Base-by-base conservation (phyloP, 2,888 invertebrate genomes). In the Tetropium fuscum region DNA sequence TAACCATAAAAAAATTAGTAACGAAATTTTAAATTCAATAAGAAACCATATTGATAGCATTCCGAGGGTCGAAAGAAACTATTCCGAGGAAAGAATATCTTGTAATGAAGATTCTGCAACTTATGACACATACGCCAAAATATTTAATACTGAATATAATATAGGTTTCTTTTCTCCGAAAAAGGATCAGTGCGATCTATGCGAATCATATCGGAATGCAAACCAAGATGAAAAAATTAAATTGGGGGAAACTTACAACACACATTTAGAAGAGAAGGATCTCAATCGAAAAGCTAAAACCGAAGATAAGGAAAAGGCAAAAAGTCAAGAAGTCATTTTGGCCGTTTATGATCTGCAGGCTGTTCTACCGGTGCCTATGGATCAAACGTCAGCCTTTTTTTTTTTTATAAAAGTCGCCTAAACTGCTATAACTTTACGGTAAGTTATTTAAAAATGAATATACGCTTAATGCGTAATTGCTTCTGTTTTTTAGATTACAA, bases 311-410 rank as follows among this genome's bases (percentile, higher is more conserved):
- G 27, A 3, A 27, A 30, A 25, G 10, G 2, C 36, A 16, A 36
- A 15, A 36, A 36, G n/a, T 15, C 15, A 16, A 15, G 16, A 36
- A 36, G 2, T 36, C n/a, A n/a, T 36, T 15, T 18, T 76, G 13
- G 69, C 71, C 22, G 66, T 66, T 22, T 78, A 66, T 60, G 77
- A 77, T 51, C 60, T 78, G 54, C 74, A 78, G 59, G 75, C 76
- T 25, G 75, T 76, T 1, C 67, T 78, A 34, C 74, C 72, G 10
- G 66, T 66, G 44, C 75, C 75, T 19, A 64, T 68, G 48, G 74
- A 75, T 25, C 62, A 76, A 51, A 64, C 68, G 18, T 74, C 73
- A 13, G 55, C 68, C 18, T 74, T 76, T 60, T 76, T n/a, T n/a
- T n/a, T n/a, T n/a, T 69, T 61, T 62, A 54, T 34, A 58, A 58